Evolutionary conservation across 1,140 invertebrate genomes (phyloP), one percentile per base, ranked within the genome.

Genomic region (Drosophila malerkotliana): DNA sequence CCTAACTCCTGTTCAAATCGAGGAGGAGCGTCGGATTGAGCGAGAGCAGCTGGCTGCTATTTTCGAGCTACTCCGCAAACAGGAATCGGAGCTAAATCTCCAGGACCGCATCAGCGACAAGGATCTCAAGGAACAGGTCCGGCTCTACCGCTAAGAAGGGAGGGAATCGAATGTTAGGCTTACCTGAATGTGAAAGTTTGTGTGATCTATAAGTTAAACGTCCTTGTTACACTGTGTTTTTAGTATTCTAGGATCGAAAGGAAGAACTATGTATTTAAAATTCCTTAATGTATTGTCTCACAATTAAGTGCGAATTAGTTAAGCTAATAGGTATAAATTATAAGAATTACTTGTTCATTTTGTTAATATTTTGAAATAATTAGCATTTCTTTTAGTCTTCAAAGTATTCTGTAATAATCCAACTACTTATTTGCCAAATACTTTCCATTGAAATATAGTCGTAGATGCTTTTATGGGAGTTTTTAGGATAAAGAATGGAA

Each of bases 1-100:
- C 28, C 47, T 91, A 2, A 85, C 90, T 5, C 74, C 80, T 8
- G 57, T 57, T 12, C 90, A 91, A 24, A 74, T 91, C 12, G 80
- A 82, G 24, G 90, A 91, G 44, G 90, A 91, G 56, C 69, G 77
- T 10, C 77, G 90, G n/a, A 91, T 91, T 18, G 90, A 91, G 51
- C 68, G 87, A 3, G 79, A 91, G 58, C 90, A 91, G 49, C 55
- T 91, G 51, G 79, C 90, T 2, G 90, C 87, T 2, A 91, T 91
- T 24, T 91, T 90, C 45, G 90, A 91, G 15, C 54, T 91, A 2
- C 52, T 91, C 21, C 88, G 90, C 28, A 90, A 79, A 39, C 90
- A 91, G 52, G 90, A 91, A 37, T 73, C 77, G 14, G 90, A 91
- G 60, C 24, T 91, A 2, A 91, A 91, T 66, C 84, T 85, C 7